Conservation (phyloP, 2,797 vertebrate species). For the Neomorphus geoffroyi region DNA sequence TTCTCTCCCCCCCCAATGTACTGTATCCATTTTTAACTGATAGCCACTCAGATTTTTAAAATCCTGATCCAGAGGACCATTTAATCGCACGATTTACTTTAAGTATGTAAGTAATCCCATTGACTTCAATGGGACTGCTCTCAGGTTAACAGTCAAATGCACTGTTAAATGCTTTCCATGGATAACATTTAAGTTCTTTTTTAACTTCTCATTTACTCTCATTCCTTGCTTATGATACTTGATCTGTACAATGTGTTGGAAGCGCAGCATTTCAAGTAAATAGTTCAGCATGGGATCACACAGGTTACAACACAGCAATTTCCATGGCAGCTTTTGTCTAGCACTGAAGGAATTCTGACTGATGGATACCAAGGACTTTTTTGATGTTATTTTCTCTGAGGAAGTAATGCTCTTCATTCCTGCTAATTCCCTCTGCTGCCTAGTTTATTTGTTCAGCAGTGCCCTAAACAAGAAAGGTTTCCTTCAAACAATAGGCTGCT, state of each 20-base stretch:
- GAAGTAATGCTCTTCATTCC: conserved; percentile 59
- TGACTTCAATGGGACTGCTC: neutral
- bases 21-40: neutral
- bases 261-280: neutral
- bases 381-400: conserved; percentile 46
- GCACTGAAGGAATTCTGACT: conserved; percentile 34
- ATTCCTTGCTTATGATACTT: neutral
- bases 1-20: neutral
- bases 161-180: conserved; percentile 4
- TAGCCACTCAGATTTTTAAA: conserved; percentile 20
- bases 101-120: neutral
- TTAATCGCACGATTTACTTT: conserved; percentile 23
- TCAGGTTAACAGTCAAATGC: conserved; percentile 36
- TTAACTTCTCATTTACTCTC: neutral
- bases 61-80: neutral
- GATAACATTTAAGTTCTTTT: conserved; percentile 13
- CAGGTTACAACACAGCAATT: conserved; percentile 17
- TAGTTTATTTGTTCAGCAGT: conserved; percentile 61
- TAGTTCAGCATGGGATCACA: conserved; percentile 9
- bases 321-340: conserved; percentile 18
- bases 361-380: conserved; percentile 28
- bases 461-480: conserved; percentile 60
- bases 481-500: conserved; percentile 53
- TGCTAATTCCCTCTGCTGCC: conserved; percentile 52
- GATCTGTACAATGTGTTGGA: neutral